Evolutionary conservation across 2,113 vertebrate genomes (phyloP).

Genomic region (Lophura nycthemera): DNA sequence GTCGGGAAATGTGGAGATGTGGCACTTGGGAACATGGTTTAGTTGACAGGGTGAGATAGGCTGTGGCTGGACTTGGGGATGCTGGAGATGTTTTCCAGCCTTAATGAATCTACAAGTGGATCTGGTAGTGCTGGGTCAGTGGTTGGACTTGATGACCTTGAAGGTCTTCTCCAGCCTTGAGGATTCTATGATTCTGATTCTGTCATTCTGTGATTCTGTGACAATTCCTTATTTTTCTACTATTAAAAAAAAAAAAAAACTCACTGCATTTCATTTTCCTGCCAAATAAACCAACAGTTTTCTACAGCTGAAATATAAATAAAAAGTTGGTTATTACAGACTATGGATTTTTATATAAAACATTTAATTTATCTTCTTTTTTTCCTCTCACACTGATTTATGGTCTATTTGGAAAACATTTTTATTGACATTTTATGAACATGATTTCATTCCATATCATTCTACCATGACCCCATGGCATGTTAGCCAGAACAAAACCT

Average conservation of each 20-base stretch:
- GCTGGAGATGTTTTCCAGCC: too few relatives aligned
- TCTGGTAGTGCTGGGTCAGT: too few relatives aligned
- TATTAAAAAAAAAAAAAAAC: neutral
- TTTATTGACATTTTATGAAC: constrained; percentile 14
- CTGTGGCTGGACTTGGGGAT: too few relatives aligned
- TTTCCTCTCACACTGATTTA: neutral
- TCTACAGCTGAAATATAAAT: neutral
- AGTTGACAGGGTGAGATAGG: too few relatives aligned
- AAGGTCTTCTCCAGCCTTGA: neutral
- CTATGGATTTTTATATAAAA: neutral
- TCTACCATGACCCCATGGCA: neutral
- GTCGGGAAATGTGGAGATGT: too few relatives aligned
- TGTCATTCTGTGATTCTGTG: neutral
- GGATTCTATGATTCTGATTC: too few relatives aligned
- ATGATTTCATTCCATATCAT: constrained; percentile 7
- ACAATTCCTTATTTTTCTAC: neutral
- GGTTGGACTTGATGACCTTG: too few relatives aligned
- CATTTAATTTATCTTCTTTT: neutral
- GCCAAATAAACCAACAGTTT: neutral
- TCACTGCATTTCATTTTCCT: neutral
- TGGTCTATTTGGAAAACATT: constrained; percentile 3
- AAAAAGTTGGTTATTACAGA: neutral
- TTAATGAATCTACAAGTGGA: too few relatives aligned
- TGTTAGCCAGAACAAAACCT: constrained; percentile 24
- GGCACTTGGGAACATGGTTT: too few relatives aligned